Conservation (phyloP, 2,797 vertebrate genomes). For the Taenioides sp. region DNA sequence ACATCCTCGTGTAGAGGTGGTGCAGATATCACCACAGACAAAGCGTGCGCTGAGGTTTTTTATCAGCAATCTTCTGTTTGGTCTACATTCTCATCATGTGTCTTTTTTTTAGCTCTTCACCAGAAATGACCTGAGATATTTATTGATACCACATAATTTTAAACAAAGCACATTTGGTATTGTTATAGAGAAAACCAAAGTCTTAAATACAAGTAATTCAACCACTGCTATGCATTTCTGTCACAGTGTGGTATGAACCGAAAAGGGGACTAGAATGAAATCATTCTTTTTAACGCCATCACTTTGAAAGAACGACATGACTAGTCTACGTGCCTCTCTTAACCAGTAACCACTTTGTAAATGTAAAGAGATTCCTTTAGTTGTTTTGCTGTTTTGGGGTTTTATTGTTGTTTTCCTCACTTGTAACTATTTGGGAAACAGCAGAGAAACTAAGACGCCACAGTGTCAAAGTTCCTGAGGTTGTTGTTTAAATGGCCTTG, state of each 20-base stretch:
- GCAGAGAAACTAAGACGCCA: conserved; percentile 15
- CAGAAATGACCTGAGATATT: background rate
- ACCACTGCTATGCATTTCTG: conserved; percentile 48
- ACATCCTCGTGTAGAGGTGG: conserved; percentile 6
- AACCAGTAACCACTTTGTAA: conserved; percentile 68
- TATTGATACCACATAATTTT: background rate
- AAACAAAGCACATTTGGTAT: background rate
- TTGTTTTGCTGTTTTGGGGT: conserved; percentile 41
- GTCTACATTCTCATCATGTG: background rate
- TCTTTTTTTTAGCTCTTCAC: background rate
- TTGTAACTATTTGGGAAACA: conserved; percentile 18
- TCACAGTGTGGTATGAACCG: conserved; percentile 31
- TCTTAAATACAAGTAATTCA: conserved; percentile 25
- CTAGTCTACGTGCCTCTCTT: conserved; percentile 42
- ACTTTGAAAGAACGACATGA: conserved; percentile 32
- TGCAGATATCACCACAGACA: conserved; percentile 8
- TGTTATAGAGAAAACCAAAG: conserved; percentile 13
- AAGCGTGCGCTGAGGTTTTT: background rate
- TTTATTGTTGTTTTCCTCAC: conserved; percentile 49
- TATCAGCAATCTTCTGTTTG: conserved; percentile 7
- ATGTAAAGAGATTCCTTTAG: conserved; percentile 38
- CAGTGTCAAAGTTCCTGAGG: conserved; percentile 14
- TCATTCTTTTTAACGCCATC: conserved; percentile 15
- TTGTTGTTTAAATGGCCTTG: conserved; percentile 1
- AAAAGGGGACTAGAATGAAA: conserved; percentile 3